Conservation (phyloP, 2,113 vertebrate species). For the Apteryx owenii region DNA sequence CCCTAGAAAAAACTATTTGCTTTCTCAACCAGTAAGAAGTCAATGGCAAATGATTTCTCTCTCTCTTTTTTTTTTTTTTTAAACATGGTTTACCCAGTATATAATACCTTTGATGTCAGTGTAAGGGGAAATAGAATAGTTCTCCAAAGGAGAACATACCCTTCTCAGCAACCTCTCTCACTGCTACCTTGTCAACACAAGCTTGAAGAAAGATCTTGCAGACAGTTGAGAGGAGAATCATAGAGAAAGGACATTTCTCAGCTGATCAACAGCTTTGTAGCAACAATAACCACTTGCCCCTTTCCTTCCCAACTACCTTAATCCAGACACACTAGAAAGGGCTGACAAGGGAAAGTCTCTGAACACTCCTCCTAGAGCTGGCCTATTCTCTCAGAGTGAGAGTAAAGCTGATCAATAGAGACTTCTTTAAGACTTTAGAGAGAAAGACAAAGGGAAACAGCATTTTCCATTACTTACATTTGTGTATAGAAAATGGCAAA, state of each 20-base stretch:
- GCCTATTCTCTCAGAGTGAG: background rate
- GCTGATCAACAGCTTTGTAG: background rate
- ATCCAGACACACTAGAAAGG: background rate
- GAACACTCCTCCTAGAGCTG: background rate
- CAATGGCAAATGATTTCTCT: background rate
- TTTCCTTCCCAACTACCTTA: background rate
- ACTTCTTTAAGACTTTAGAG: background rate
- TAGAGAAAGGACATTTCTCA: background rate
- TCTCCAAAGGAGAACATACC: background rate
- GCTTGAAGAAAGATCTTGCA: background rate
- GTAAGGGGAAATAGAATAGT: background rate
- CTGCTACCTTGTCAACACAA: background rate
- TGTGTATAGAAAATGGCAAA: background rate
- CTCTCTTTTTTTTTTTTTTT: background rate
- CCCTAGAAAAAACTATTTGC: background rate
- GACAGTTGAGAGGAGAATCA: background rate
- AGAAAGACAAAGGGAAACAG: background rate
- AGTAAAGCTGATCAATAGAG: background rate
- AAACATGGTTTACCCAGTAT: background rate
- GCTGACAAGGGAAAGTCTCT: background rate
- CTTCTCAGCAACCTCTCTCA: background rate
- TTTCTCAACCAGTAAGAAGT: background rate
- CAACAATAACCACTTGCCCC: background rate
- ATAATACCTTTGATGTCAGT: background rate
- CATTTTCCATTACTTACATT: background rate